Percentiles rank a stretch among this genome's conserved stretches.
Conservation (phyloP, 2,888 invertebrate species). For the Troglohyphantes excavatus region DNA sequence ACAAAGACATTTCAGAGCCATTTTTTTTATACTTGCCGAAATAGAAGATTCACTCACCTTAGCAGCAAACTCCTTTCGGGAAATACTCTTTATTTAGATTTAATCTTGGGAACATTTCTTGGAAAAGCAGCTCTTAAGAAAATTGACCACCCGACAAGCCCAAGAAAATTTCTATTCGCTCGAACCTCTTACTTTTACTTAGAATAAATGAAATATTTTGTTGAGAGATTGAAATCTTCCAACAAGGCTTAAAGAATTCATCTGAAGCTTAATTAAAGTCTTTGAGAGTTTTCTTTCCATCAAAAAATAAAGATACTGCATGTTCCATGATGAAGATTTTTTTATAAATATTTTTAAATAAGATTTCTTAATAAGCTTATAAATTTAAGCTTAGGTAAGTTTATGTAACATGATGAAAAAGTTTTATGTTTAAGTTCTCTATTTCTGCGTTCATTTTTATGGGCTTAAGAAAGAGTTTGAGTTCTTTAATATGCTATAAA, state of each 20-base stretch:
- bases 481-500: no score
- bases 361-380: no score
- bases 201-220: neutral
- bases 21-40: neutral
- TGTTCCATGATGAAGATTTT: no score
- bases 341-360: no score
- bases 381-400: no score
- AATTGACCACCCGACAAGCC: neutral
- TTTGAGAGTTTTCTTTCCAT: neutral
- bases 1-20: no score
- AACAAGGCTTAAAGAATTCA: neutral
- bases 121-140: neutral
- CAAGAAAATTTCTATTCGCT: neutral
- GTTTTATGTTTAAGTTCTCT: no score
- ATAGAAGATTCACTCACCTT: neutral
- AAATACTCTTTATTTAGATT: conserved; percentile 2
- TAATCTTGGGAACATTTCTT: neutral
- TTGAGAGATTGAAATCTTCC: conserved; percentile 5
- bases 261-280: conserved; percentile 1
- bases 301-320: neutral
- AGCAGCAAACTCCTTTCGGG: neutral
- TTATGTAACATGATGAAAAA: no score
- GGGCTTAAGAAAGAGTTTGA: no score
- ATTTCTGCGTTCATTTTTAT: no score
- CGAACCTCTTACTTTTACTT: neutral